Percentiles rank a stretch among this genome's conserved stretches.
phyloP scores from a whole-genome alignment of 2,113 vertebrate genomes.

The Triplophysa rosa region DNA sequence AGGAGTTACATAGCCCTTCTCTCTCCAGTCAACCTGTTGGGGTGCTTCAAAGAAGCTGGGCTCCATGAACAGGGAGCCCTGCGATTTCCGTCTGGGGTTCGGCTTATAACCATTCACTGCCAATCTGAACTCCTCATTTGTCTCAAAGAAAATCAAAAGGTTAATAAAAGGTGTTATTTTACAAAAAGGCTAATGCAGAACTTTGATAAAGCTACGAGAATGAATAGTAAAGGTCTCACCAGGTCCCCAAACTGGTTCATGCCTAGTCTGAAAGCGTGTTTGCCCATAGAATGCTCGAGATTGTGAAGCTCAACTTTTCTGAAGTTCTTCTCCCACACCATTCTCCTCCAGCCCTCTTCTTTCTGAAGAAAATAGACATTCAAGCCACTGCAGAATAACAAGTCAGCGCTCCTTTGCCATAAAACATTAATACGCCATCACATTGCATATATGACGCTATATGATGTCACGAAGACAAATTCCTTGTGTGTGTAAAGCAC shows the following conservation, averaged over 20 bases:
- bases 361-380: slow-evolving; percentile 65
- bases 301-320: slow-evolving; percentile 90
- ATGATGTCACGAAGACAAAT: too few species aligned
- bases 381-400: background rate
- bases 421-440: background rate
- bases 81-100: slow-evolving; percentile 58
- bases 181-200: background rate
- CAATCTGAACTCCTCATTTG: slow-evolving; percentile 85
- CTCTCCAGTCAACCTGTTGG: slow-evolving; percentile 82
- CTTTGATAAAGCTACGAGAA: background rate
- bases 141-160: slow-evolving; percentile 65
- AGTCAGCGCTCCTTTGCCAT: background rate
- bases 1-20: slow-evolving; percentile 88
- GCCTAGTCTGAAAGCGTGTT: slow-evolving; percentile 79
- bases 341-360: slow-evolving; percentile 88
- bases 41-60: slow-evolving; percentile 75
- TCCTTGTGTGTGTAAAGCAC: too few species aligned
- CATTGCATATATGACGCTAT: too few species aligned
- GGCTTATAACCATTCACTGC: slow-evolving; percentile 82
- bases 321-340: slow-evolving; percentile 93
- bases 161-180: background rate
- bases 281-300: slow-evolving; percentile 83
- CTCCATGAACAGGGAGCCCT: slow-evolving; percentile 77
- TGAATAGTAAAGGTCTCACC: slow-evolving; percentile 68
- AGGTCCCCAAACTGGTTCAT: slow-evolving; percentile 97